A percentile compares a stretch with the other conserved stretches of the same genome.
Conservation (phyloP, 2,113 vertebrate genomes). For the Phrynosoma platyrhinos region DNA sequence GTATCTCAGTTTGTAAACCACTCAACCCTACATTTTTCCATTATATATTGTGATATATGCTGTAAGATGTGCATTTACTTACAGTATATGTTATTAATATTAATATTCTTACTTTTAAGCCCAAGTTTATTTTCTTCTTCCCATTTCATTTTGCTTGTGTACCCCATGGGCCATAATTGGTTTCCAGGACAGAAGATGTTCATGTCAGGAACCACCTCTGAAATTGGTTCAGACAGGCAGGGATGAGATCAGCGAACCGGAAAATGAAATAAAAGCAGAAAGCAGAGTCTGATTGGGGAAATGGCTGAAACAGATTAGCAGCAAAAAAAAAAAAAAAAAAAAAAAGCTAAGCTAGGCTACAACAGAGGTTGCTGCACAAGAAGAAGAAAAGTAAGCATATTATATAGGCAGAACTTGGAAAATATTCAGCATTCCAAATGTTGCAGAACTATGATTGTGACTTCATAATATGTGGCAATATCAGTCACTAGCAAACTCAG, state of each 20-base stretch:
- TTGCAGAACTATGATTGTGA: not conserved
- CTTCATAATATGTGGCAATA: not conserved
- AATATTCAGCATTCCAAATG: not conserved
- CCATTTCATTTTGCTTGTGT: not conserved
- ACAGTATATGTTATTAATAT: not conserved
- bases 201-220: conserved; percentile 32
- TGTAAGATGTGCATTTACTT: not conserved
- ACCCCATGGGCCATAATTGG: not conserved
- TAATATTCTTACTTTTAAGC: not conserved
- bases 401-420: not conserved
- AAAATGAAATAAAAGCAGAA: conserved; percentile 31
- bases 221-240: conserved; percentile 38
- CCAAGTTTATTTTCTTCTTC: conserved; percentile 3
- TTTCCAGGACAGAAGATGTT: conserved; percentile 6
- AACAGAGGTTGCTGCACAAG: not conserved
- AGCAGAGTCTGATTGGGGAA: conserved; percentile 30
- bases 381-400: not conserved
- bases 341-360: not conserved
- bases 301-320: conserved; percentile 37
- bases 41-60: not conserved
- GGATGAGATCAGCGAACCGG: conserved; percentile 24
- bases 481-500: not conserved
- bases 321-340: not conserved
- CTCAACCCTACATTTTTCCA: not conserved
- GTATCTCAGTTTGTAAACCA: not conserved